Evolutionary conservation across 2,113 vertebrate genomes (phyloP), one percentile per base, ranked within the genome.

Genomic region (Otis tarda): DNA sequence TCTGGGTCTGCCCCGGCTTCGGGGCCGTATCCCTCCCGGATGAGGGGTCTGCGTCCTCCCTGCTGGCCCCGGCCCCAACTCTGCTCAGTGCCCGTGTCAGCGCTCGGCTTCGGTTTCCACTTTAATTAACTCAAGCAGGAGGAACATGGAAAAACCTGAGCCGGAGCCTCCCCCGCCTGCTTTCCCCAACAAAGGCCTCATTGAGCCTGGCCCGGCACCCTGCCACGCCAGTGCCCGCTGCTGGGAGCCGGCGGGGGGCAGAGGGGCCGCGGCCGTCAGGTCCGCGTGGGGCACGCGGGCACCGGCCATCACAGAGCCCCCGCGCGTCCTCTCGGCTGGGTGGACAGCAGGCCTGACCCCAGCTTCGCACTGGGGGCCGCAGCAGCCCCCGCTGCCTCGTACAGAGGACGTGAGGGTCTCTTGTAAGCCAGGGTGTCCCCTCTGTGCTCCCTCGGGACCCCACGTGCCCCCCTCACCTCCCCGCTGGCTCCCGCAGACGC

Each of bases 401-500:
- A 3, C 0, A 75, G 69, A 7, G 64, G 50, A 7, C 0, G 0
- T 27, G 50, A 45, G 65, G 53, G 68, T 53, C 10, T 45, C n/a
- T 14, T 4, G n/a, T 31, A 52, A 93, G 69, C 19, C 60, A 39
- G 74, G 39, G 45, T 35, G 61, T 8, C 15, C 24, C 53, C 33
- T 25, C 50, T 27, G 14, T 49, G 35, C 63, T 39, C 0, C 0
- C 52, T 4, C 18, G 76, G 70, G 39, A 43, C 11, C 43, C 56
- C 0, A 0, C 0, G 12, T 56, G 43, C 30, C 30, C 59, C 50
- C 22, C 64, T 90, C 65, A 81, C 63, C 22, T 19, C 37, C 55
- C 67, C 13, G 1, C 45, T 31, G 89, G 67, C 45, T 41, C 69
- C 41, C 18, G 13, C 97, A 99, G 99, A 99, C 98, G 0, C 98